Percentiles rank a stretch among this genome's conserved stretches.
Conservation (phyloP, 1,140 invertebrate species). For the Ips nitidus region DNA sequence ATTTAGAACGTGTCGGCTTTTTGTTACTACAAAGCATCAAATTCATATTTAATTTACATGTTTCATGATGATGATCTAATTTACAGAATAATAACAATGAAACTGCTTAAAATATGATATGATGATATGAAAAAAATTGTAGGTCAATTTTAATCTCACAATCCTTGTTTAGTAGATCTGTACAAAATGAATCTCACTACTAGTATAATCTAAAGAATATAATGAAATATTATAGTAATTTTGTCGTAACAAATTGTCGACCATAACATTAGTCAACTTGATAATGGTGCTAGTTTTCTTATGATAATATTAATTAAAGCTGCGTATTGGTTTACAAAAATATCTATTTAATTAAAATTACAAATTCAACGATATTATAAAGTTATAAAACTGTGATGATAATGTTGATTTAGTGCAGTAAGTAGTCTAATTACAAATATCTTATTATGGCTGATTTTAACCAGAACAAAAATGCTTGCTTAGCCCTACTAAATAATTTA, state of each 20-base stretch:
- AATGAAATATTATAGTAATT: no score
- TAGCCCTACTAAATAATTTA: neutral
- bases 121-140: no score
- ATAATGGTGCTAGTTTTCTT: constrained; percentile 40
- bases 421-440: neutral
- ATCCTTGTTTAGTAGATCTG: no score
- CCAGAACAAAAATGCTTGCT: neutral
- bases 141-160: no score
- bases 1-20: neutral
- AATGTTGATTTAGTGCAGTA: neutral
- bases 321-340: constrained; percentile 23
- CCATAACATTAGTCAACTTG: constrained; percentile 35
- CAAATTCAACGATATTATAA: neutral
- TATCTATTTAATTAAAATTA: neutral
- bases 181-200: no score
- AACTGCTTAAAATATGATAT: no score
- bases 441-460: neutral
- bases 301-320: constrained; percentile 34
- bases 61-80: no score
- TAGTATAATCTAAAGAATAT: no score
- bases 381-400: neutral
- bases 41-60: no score
- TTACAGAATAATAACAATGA: no score
- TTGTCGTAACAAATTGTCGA: neutral
- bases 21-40: constrained; percentile 7